A percentile compares a stretch with the other conserved stretches of the same genome.
These are phyloP conservation scores for Crotophaga sulcirostris DNA, from an alignment of 2,113 vertebrate genomes.

Conservation along the genomic window DNA sequence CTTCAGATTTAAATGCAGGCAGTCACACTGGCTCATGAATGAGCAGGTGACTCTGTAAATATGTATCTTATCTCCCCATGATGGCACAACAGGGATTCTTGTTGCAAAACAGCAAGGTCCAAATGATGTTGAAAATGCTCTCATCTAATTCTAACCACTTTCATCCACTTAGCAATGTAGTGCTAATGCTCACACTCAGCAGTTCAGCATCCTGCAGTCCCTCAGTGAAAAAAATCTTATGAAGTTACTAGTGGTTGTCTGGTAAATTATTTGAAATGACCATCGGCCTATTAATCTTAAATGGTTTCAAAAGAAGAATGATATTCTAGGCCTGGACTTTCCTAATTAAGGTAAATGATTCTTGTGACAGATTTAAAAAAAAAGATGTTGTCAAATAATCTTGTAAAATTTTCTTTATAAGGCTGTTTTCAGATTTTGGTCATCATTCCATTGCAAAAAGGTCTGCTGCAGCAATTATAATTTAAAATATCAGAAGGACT, in stretches of 20 bases:
- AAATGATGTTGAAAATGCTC: slow-evolving; percentile 80
- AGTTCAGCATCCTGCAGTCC: slow-evolving; percentile 61
- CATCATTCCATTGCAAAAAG: background rate
- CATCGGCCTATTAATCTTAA: slow-evolving; percentile 75
- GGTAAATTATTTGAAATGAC: slow-evolving; percentile 59
- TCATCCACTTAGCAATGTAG: slow-evolving; percentile 79
- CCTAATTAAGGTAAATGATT: slow-evolving; percentile 44
- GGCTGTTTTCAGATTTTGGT: background rate
- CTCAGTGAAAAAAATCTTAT: slow-evolving; percentile 70
- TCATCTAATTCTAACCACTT: slow-evolving; percentile 81
- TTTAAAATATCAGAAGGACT: slow-evolving; percentile 2
- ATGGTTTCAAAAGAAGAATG: slow-evolving; percentile 69
- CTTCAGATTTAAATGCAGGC: slow-evolving; percentile 10
- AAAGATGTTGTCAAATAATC: background rate
- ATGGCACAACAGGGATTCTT: slow-evolving; percentile 68
- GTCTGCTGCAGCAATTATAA: background rate
- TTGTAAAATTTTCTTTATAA: background rate
- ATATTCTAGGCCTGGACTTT: slow-evolving; percentile 16
- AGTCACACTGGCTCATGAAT: background rate
- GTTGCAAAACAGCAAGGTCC: slow-evolving; percentile 68
- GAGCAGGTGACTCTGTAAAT: slow-evolving; percentile 49
- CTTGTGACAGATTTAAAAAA: background rate
- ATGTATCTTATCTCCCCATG: slow-evolving; percentile 17
- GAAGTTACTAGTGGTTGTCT: slow-evolving; percentile 61
- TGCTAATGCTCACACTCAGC: slow-evolving; percentile 60